These are phyloP conservation scores for Oreochromis mossambicus DNA, from an alignment of 2,797 vertebrate genomes.

Conservation along the genomic window DNA sequence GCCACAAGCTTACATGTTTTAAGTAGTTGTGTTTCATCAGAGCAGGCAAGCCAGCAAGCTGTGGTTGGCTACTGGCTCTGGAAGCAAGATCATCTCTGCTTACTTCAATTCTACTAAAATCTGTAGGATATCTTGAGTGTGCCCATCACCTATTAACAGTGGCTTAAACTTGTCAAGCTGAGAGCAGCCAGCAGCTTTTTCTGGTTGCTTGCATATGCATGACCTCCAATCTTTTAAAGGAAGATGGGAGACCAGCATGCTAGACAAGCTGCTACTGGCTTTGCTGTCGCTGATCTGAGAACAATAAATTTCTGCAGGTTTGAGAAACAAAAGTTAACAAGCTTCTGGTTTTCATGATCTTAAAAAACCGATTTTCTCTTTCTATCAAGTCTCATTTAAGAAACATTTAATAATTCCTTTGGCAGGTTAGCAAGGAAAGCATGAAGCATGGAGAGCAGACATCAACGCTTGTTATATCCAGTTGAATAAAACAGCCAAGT, in stretches of 20 bases:
- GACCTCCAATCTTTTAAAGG: neutral
- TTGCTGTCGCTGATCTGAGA: neutral
- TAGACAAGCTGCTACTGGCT: neutral
- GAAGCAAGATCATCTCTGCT: neutral
- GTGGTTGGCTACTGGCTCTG: neutral
- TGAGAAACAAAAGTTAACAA: neutral
- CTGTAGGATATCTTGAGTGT: neutral
- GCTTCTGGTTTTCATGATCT: neutral
- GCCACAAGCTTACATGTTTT: neutral
- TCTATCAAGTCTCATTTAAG: neutral
- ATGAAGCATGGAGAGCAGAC: neutral
- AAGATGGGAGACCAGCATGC: neutral
- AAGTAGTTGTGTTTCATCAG: neutral
- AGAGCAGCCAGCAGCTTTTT: neutral
- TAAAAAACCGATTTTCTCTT: neutral
- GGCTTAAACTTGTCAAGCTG: neutral
- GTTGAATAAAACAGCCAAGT: neutral
- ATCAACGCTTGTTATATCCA: neutral
- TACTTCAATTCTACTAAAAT: neutral
- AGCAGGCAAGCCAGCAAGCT: neutral
- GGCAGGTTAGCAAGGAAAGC: neutral
- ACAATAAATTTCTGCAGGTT: neutral
- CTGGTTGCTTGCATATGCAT: neutral
- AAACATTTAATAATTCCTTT: neutral
- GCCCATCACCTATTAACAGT: neutral